Evolutionary conservation across 2,113 vertebrate genomes (phyloP).

Genomic region (human (Homo sapiens)): DNA sequence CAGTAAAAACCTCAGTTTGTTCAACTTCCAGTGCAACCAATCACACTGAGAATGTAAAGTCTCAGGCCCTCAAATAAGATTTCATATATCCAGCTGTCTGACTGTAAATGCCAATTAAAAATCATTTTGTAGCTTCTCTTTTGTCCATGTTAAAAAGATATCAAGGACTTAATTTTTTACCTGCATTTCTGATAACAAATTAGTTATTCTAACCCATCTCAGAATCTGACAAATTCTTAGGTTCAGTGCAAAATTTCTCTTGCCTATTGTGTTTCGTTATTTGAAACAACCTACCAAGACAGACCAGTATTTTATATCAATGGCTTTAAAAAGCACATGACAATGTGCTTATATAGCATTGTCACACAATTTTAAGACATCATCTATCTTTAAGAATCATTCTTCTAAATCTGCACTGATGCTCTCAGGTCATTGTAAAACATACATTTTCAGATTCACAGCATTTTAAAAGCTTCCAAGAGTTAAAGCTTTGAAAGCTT

Average conservation of each 20-base stretch:
- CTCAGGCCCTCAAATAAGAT: neutral
- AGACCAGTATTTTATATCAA: neutral
- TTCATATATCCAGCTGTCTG: neutral
- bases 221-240: neutral
- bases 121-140: neutral
- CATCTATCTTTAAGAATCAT: constrained; percentile 47
- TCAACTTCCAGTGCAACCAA: neutral
- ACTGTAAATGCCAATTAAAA: neutral
- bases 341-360: neutral
- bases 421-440: constrained; percentile 44
- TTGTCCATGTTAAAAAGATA: neutral
- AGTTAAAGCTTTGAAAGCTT: constrained; percentile 58
- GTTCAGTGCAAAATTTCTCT: neutral
- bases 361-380: constrained; percentile 43
- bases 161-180: neutral
- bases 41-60: neutral
- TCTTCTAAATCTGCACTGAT: neutral
- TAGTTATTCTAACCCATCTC: neutral
- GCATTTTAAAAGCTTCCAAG: constrained; percentile 59
- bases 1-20: neutral
- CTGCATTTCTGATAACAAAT: neutral
- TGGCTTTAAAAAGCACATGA: constrained; percentile 40
- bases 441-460: constrained; percentile 50
- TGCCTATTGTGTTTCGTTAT: constrained; percentile 24
- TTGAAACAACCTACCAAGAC: neutral